Conservation (phyloP, 2,888 invertebrate genomes). For the Papilio demoleus region DNA sequence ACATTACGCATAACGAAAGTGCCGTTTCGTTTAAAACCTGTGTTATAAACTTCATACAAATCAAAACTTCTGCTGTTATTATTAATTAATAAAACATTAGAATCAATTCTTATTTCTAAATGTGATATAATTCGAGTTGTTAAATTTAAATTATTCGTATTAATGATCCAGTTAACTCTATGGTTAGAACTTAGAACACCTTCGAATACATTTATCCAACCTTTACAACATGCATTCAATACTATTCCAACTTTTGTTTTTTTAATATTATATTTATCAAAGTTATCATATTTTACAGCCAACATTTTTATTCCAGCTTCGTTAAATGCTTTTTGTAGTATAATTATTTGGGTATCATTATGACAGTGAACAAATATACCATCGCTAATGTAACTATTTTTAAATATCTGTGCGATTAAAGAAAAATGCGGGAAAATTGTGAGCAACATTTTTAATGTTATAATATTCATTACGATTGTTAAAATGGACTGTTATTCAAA, state of each 20-base stretch:
- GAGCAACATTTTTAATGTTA: conserved; percentile 39
- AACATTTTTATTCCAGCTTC: conserved; percentile 51
- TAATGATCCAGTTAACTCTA: conserved; percentile 68
- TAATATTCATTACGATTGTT: conserved; percentile 24
- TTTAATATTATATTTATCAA: conserved; percentile 45
- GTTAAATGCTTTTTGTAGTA: conserved; percentile 56
- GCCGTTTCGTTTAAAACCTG: conserved; percentile 81
- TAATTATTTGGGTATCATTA: conserved; percentile 45
- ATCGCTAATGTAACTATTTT: conserved; percentile 60
- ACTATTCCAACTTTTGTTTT: conserved; percentile 59
- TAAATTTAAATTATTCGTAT: conserved; percentile 54
- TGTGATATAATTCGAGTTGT: conserved; percentile 57
- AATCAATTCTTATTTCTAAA: conserved; percentile 72
- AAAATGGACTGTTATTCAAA: not conserved
- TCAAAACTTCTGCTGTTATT: conserved; percentile 49
- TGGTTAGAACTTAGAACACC: conserved; percentile 45
- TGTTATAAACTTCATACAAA: conserved; percentile 81
- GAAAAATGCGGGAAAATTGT: conserved; percentile 48
- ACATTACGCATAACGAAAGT: conserved; percentile 70
- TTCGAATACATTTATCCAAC: conserved; percentile 56
- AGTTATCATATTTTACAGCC: conserved; percentile 42
- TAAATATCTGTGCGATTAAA: conserved; percentile 60
- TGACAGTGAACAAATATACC: conserved; percentile 60
- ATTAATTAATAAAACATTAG: conserved; percentile 70
- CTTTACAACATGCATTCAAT: conserved; percentile 60